Evolutionary conservation across 2,113 vertebrate genomes (phyloP).

Genomic region (Stegastes partitus): DNA sequence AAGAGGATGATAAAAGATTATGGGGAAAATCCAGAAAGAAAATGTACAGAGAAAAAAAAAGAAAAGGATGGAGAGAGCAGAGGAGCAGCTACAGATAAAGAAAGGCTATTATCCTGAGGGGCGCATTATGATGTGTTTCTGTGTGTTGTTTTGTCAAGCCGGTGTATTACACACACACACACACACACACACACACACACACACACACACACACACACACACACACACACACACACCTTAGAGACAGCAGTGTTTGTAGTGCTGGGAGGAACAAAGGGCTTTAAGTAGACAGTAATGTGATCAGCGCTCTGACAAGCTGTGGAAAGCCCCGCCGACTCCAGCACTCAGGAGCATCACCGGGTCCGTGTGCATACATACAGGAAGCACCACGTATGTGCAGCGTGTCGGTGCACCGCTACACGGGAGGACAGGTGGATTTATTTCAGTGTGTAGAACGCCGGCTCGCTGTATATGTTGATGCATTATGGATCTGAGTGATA

Average conservation of each 20-base stretch:
- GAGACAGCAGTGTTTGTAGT: constrained; percentile 60
- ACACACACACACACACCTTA: constrained; percentile 50
- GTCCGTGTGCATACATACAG: constrained; percentile 1
- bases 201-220: constrained; percentile 32
- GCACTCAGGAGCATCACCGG: constrained; percentile 31
- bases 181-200: constrained; percentile 28
- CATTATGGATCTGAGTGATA: too few relatives aligned
- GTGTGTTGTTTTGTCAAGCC: constrained; percentile 68
- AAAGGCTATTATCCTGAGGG: constrained; percentile 69
- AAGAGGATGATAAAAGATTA: constrained; percentile 52
- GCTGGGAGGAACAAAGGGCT: constrained; percentile 73
- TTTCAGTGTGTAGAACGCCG: too few relatives aligned
- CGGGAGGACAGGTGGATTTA: neutral
- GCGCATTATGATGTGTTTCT: constrained; percentile 68
- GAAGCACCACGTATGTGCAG: neutral
- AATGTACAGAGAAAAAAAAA: constrained; percentile 39
- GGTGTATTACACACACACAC: constrained; percentile 48
- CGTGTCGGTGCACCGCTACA: too few relatives aligned
- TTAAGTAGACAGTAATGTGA: constrained; percentile 79
- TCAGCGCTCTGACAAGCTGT: constrained; percentile 67
- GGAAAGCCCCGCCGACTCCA: constrained; percentile 50
- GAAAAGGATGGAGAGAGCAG: constrained; percentile 33
- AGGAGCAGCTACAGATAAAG: constrained; percentile 70
- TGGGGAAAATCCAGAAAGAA: constrained; percentile 45
- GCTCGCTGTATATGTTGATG: too few relatives aligned